A percentile compares a stretch with the other conserved stretches of the same genome.
phyloP scores from a whole-genome alignment of 2,797 vertebrate genomes.

The Typhlichthys subterraneus region DNA sequence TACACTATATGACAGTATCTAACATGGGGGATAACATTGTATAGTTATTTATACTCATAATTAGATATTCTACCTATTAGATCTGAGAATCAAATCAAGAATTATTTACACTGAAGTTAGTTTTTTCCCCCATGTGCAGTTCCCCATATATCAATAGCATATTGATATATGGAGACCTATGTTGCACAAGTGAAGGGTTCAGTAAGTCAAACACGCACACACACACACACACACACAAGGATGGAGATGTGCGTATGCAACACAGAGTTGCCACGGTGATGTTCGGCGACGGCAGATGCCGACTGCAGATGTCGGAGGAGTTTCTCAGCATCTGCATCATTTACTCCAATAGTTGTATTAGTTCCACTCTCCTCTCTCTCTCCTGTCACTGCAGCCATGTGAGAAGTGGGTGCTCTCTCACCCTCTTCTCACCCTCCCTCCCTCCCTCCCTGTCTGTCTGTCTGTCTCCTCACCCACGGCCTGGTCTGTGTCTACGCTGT shows the following conservation, averaged over 20 bases:
- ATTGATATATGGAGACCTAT: constrained; percentile 27
- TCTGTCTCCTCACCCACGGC: neutral
- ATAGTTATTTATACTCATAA: constrained; percentile 59
- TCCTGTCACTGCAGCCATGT: too few relatives aligned
- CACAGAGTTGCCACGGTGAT: constrained; percentile 39
- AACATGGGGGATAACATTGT: constrained; percentile 24
- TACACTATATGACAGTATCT: constrained; percentile 48
- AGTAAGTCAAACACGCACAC: constrained; percentile 20
- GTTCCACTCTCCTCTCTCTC: too few relatives aligned
- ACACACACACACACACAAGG: constrained; percentile 38
- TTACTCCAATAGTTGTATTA: too few relatives aligned
- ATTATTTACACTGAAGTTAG: constrained; percentile 55
- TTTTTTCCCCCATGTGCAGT: constrained; percentile 40
- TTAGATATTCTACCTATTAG: constrained; percentile 53
- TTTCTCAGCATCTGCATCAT: too few relatives aligned
- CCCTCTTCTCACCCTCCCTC: too few relatives aligned
- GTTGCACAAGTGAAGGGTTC: constrained; percentile 30
- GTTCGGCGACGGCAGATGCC: constrained; percentile 3
- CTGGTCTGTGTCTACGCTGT: neutral
- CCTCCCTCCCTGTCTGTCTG: neutral
- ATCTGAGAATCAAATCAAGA: constrained; percentile 41
- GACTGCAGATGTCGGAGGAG: too few relatives aligned
- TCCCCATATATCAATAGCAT: constrained; percentile 28
- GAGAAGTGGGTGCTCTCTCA: too few relatives aligned
- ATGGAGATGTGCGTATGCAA: neutral